A percentile compares a stretch with the other conserved stretches of the same genome.
Evolutionary conservation across 2,888 invertebrate genomes (phyloP).

Genomic region (Himalopsyche anomala): DNA sequence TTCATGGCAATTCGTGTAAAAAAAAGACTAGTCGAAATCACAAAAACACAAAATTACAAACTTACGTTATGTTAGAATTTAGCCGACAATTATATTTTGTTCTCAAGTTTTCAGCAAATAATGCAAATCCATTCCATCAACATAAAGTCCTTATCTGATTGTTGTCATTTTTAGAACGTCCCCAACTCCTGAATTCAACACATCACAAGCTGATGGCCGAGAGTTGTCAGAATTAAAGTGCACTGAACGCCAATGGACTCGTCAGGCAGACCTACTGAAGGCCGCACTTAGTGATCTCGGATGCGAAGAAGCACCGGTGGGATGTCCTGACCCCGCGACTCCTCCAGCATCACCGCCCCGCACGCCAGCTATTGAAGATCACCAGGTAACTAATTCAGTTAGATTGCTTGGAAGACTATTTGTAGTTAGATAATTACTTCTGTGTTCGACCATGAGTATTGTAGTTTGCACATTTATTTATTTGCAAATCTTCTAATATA

Average conservation of each 20-base stretch:
- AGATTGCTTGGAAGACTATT: too few species aligned
- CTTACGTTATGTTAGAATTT: too few species aligned
- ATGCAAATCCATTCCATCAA: too few species aligned
- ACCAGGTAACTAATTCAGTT: conserved; percentile 75
- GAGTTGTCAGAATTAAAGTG: conserved; percentile 89
- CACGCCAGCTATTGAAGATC: conserved; percentile 75
- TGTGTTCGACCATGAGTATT: too few species aligned
- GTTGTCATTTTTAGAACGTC: conserved; percentile 71
- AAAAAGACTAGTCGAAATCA: too few species aligned
- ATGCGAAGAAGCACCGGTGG: conserved; percentile 91
- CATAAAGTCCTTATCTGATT: neutral
- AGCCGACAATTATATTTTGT: too few species aligned
- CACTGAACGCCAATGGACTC: conserved; percentile 88
- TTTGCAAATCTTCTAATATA: too few species aligned
- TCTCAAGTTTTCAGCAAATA: too few species aligned
- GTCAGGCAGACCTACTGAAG: conserved; percentile 89
- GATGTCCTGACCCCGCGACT: conserved; percentile 85
- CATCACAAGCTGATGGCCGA: conserved; percentile 78
- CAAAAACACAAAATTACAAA: too few species aligned
- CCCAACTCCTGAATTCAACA: conserved; percentile 74
- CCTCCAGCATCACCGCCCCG: conserved; percentile 79
- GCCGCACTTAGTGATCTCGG: conserved; percentile 91
- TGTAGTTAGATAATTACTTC: too few species aligned
- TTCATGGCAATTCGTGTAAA: too few species aligned
- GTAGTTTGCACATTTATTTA: too few species aligned